These are phyloP conservation scores for Semnornis frantzii DNA, from an alignment of 2,113 vertebrate genomes.

Conservation along the genomic window DNA sequence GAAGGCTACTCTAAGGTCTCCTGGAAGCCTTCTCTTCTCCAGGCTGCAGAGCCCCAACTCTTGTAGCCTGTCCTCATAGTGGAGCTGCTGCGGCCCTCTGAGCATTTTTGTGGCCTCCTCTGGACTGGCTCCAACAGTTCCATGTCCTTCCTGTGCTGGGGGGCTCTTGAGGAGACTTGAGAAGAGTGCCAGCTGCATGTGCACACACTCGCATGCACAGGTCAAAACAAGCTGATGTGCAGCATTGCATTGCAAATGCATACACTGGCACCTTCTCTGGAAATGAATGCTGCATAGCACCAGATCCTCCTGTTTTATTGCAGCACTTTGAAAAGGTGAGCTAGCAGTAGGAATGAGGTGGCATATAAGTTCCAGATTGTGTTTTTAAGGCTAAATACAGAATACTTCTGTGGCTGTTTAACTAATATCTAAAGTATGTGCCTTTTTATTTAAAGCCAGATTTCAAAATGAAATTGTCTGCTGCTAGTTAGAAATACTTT, in stretches of 20 bases:
- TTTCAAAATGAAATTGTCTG: neutral
- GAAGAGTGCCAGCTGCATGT: neutral
- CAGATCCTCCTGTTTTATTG: neutral
- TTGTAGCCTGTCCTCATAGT: too few relatives aligned
- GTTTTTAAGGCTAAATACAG: neutral
- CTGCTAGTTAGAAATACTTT: neutral
- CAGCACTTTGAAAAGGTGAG: neutral
- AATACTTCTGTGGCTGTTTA: neutral
- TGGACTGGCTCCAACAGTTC: too few relatives aligned
- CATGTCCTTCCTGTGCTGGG: too few relatives aligned
- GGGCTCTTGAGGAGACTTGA: neutral
- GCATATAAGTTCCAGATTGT: neutral
- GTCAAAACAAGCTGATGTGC: neutral
- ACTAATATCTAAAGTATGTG: neutral
- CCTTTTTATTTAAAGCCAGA: neutral
- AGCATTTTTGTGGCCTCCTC: too few relatives aligned
- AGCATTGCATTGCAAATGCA: neutral
- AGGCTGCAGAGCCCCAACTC: too few relatives aligned
- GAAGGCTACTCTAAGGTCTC: too few relatives aligned
- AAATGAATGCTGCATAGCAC: neutral
- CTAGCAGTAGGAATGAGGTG: neutral
- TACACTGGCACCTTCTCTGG: neutral
- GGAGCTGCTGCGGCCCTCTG: too few relatives aligned
- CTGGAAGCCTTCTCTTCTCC: too few relatives aligned
- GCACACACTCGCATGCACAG: too few relatives aligned